Conservation (phyloP, 2,113 vertebrate species). For the Sebastes fasciatus region DNA sequence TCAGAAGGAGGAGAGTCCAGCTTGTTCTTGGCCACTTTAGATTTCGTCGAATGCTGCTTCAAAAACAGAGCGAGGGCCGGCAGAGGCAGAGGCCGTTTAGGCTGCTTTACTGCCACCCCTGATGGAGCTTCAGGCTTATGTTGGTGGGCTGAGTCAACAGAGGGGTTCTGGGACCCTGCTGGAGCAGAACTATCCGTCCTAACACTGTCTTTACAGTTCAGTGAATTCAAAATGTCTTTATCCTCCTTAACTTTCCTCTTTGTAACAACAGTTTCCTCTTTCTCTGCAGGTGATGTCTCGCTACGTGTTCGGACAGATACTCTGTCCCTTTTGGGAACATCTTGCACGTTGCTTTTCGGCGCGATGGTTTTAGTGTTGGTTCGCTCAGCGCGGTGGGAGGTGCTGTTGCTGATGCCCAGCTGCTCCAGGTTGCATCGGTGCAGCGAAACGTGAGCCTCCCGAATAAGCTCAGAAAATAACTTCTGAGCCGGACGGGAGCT, state of each 20-base stretch:
- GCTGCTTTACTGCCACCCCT: constrained; percentile 34
- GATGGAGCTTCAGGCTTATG: not conserved
- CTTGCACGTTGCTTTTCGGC: not conserved
- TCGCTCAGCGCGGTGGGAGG: constrained; percentile 5
- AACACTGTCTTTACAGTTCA: not conserved
- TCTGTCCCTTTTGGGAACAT: not conserved
- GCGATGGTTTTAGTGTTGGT: constrained; percentile 13
- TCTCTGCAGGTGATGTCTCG: constrained; percentile 2
- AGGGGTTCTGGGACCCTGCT: not conserved
- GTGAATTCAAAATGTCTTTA: not conserved
- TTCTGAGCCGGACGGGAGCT: constrained; percentile 62
- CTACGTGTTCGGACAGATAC: not conserved
- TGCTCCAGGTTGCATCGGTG: constrained; percentile 70
- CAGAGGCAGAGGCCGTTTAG: constrained; percentile 76
- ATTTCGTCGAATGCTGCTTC: constrained; percentile 78
- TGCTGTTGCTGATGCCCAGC: not conserved
- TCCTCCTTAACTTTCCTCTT: not conserved
- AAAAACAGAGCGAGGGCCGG: constrained; percentile 82
- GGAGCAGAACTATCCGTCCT: not conserved
- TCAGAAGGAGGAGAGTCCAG: constrained; percentile 22
- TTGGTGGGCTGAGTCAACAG: constrained; percentile 2
- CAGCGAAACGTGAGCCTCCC: constrained; percentile 78
- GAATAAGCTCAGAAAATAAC: constrained; percentile 76
- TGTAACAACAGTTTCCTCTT: not conserved
- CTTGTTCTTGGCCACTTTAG: constrained; percentile 61